Evolutionary conservation across 2,113 vertebrate genomes (phyloP).

Genomic region (Mesoclemmys tuberculata): DNA sequence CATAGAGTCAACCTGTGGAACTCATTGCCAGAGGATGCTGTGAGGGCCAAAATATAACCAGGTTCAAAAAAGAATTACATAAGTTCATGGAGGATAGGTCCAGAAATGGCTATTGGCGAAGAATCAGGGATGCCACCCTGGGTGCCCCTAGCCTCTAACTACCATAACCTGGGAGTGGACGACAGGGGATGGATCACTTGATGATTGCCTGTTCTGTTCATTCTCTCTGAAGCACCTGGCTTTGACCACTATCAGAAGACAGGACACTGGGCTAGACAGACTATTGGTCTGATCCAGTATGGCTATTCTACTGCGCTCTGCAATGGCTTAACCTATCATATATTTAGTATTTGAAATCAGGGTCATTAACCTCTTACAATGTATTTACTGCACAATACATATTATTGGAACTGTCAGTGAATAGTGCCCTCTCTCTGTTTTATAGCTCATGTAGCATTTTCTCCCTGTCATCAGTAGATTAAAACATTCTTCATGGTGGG

Average conservation of each 20-base stretch:
- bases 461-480: constrained; percentile 50
- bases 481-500: background rate
- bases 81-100: background rate
- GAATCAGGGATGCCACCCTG: background rate
- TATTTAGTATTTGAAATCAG: constrained; percentile 46
- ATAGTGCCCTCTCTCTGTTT: constrained; percentile 63
- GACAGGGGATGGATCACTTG: background rate
- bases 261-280: background rate
- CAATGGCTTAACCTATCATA: constrained; percentile 54
- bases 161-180: background rate
- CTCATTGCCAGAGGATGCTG: background rate
- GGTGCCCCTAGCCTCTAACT: no score
- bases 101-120: background rate
- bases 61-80: background rate
- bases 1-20: background rate
- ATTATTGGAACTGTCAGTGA: constrained; percentile 53
- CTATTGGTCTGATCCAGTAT: background rate
- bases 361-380: constrained; percentile 35
- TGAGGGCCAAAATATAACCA: background rate
- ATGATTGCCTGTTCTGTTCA: background rate
- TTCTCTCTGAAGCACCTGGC: background rate
- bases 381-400: constrained; percentile 45
- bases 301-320: constrained; percentile 17
- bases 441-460: constrained; percentile 64
- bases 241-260: background rate